Conservation (phyloP, 1,140 invertebrate species). For the Drosophila ercepeae region DNA sequence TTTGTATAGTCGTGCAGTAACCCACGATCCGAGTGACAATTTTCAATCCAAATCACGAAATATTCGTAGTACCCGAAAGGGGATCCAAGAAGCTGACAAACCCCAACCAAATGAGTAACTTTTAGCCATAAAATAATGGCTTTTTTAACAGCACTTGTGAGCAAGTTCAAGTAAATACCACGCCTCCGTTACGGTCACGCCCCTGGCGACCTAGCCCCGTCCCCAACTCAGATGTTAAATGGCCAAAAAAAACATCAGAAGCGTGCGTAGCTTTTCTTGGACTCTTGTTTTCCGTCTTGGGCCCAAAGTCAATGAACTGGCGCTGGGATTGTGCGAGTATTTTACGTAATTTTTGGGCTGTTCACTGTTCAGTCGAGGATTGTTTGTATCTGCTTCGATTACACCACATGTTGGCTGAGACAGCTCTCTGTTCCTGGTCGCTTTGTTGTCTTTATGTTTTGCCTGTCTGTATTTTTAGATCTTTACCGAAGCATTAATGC, state of each 20-base stretch:
- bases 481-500: constrained; percentile 19
- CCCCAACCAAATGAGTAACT: background rate
- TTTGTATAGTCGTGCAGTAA: constrained; percentile 12
- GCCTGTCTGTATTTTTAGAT: constrained; percentile 36
- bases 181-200: constrained; percentile 38
- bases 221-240: background rate
- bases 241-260: background rate
- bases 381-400: constrained; percentile 29
- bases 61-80: too few relatives aligned
- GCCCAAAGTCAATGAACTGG: constrained; percentile 33
- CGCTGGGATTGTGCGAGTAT: background rate
- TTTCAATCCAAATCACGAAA: background rate
- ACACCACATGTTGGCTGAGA: constrained; percentile 33
- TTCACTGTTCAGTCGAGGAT: constrained; percentile 13
- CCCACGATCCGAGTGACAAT: constrained; percentile 23
- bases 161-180: constrained; percentile 3
- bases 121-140: too few relatives aligned
- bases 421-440: background rate
- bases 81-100: too few relatives aligned
- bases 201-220: constrained; percentile 11
- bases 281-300: constrained; percentile 35
- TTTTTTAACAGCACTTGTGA: too few relatives aligned
- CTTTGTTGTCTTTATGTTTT: constrained; percentile 10
- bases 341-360: constrained; percentile 31
- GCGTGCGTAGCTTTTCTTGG: constrained; percentile 25